Evolutionary conservation across 2,113 vertebrate genomes (phyloP), one percentile per base, ranked within the genome.

Genomic region (Ascaphus truei): DNA sequence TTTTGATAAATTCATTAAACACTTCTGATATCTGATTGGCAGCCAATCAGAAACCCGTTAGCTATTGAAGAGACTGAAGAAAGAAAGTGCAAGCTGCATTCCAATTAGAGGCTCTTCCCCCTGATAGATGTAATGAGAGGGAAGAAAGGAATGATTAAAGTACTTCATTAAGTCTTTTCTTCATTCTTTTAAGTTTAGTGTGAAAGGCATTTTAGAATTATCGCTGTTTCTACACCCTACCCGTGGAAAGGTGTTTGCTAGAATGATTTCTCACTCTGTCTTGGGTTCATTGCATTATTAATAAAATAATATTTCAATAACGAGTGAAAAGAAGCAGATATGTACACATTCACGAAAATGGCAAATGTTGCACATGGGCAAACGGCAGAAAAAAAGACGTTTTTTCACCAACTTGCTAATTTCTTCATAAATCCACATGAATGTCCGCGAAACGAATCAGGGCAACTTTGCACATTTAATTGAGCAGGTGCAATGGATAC

Each of bases 141-240:
- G 30, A 29, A 69, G 66, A 69, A 60, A 69, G 31, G 56, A 50
- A 60, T 68, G 58, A 69, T 43, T 69, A 30, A 60, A 69, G 65
- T 68, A 68, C 55, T 60, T 68, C 66, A 60, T 69, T 69, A 69
- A 69, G 50, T 69, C 36, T 48, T 36, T 37, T 53, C 31, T 39
- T 39, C 29, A 13, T 30, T 7, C 39, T 60, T 58, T 50, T 37
- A 59, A 50, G 65, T 68, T 69, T 51, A 60, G 57, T 39, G 45
- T 69, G 56, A 69, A 58, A 59, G 31, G 33, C 43, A 30, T 60
- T 45, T 60, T 60, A 33, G 52, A 69, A 69, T 69, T 60, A 69
- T 69, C 66, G 29, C 56, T 69, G 66, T 45, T 39, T 60, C 53
- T 23, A 69, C 43, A 60, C 45, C 43, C 66, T 51, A 60, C 45